Base-by-base conservation (phyloP, 2,797 vertebrate species). In the Lacerta viridis region DNA sequence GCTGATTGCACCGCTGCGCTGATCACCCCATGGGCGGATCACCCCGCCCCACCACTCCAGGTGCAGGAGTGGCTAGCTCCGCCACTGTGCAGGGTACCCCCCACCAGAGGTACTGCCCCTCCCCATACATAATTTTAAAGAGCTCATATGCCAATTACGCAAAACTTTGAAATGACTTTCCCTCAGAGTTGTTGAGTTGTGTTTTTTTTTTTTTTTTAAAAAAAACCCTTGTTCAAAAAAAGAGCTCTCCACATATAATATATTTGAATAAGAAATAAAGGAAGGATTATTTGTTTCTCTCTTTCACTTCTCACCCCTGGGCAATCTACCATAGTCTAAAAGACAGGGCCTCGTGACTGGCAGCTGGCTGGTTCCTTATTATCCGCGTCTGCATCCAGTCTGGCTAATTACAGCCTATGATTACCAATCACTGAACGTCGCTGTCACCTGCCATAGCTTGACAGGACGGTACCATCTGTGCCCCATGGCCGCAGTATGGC, bases 381-480 rank as follows among this genome's bases (percentile, higher is more conserved):
- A 97, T 96, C 96, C 96, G 96, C 97, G 97, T 96, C 96, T 95
- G 93, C 66, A 96, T 97, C 95, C 97, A 98, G 97, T 95, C 97
- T 92, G 95, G 97, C 97, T 98, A 98, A 99, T 99, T 98, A 98
- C 96, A 98, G 97, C 96, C 97, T 95, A 97, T 98, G 97, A 98
- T 98, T 97, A 97, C 96, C 97, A 97, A 97, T 97, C 96, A 97
- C 95, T 95, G 94, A 97, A 96, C 95, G 90, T 94, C 93, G 92
- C 96, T 95, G 94, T 97, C 98, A 98, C 98, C 98, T 98, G 97
- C 97, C 96, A 95, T 94, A 93, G 94, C 94, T 97, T 97, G 97
- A 98, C 97, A 97, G 97, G 97, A 97, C 97, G 95, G 97, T 97
- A 97, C 98, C 98, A 98, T 98, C 98, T 99, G 98, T 98, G 96